Percentiles rank a stretch among this genome's conserved stretches.
These are phyloP conservation scores for Lagopus leucura DNA, from an alignment of 2,113 vertebrate species.

Conservation along the genomic window DNA sequence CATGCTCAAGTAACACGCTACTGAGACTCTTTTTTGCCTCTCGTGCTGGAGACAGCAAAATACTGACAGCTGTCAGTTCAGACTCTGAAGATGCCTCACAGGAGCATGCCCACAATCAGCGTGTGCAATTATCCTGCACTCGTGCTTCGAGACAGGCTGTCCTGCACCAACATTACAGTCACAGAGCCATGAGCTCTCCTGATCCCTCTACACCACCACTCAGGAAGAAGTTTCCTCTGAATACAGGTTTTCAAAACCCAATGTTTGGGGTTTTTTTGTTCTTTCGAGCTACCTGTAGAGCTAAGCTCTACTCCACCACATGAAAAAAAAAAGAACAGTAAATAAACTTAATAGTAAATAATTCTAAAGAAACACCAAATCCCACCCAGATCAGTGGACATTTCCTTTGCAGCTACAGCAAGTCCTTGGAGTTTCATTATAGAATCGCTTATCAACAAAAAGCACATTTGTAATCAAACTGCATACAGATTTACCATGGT, in stretches of 20 bases:
- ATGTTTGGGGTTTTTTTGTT: not conserved
- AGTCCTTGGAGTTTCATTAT: not conserved
- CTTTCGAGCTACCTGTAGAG: not conserved
- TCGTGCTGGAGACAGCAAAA: not conserved
- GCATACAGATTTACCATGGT: not conserved
- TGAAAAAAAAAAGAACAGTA: not conserved
- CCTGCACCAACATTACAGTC: accelerated
- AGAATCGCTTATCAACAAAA: not conserved
- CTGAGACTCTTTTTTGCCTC: not conserved
- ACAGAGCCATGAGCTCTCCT: not conserved
- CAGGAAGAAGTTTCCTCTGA: not conserved
- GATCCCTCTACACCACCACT: not conserved
- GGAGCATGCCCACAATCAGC: not conserved
- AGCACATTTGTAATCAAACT: not conserved
- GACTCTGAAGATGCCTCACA: constrained; percentile 9
- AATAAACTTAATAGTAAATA: not conserved
- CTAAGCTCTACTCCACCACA: not conserved
- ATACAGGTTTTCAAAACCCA: not conserved
- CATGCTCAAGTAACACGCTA: not conserved
- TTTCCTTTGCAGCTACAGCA: constrained; percentile 7
- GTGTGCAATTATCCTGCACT: not conserved
- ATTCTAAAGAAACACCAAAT: constrained; percentile 16
- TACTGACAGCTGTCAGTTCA: not conserved
- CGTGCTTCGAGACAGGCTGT: not conserved
- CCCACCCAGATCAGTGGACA: not conserved